Conservation (phyloP, 2,113 vertebrate species). For the Trinectes maculatus region DNA sequence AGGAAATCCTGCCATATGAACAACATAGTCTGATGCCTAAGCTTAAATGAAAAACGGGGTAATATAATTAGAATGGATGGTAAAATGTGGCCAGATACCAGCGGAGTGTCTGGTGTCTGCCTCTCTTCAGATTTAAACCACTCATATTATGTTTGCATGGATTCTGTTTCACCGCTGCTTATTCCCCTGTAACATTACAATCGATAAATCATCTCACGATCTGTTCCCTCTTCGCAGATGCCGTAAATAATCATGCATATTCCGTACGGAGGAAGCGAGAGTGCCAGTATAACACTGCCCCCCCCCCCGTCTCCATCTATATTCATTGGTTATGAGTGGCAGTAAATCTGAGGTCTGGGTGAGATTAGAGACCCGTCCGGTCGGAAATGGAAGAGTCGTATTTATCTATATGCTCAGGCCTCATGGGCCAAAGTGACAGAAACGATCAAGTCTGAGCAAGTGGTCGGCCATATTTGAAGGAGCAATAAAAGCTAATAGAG, state of each 20-base stretch:
- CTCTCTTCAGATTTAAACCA: background rate
- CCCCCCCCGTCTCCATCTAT: slow-evolving; percentile 38
- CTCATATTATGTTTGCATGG: slow-evolving; percentile 14
- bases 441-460: background rate
- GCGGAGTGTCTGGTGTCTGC: background rate
- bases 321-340: slow-evolving; percentile 47
- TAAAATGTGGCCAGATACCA: no score
- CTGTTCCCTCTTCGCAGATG: slow-evolving; percentile 7
- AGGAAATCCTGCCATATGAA: no score
- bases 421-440: slow-evolving; percentile 44
- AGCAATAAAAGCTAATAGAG: slow-evolving; percentile 52
- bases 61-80: no score
- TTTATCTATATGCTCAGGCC: slow-evolving; percentile 51
- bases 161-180: slow-evolving; percentile 31
- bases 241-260: slow-evolving; percentile 46
- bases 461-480: slow-evolving; percentile 51
- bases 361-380: slow-evolving; percentile 64
- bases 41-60: no score
- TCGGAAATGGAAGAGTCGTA: slow-evolving; percentile 61
- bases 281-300: background rate
- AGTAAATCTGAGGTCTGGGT: slow-evolving; percentile 53
- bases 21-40: no score
- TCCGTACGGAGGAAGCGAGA: slow-evolving; percentile 29
- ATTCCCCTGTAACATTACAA: slow-evolving; percentile 12
- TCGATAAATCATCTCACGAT: slow-evolving; percentile 38